Percentiles rank a stretch among this genome's conserved stretches.
Evolutionary conservation across 2,113 vertebrate genomes (phyloP).

Genomic region (Corvus cornix): DNA sequence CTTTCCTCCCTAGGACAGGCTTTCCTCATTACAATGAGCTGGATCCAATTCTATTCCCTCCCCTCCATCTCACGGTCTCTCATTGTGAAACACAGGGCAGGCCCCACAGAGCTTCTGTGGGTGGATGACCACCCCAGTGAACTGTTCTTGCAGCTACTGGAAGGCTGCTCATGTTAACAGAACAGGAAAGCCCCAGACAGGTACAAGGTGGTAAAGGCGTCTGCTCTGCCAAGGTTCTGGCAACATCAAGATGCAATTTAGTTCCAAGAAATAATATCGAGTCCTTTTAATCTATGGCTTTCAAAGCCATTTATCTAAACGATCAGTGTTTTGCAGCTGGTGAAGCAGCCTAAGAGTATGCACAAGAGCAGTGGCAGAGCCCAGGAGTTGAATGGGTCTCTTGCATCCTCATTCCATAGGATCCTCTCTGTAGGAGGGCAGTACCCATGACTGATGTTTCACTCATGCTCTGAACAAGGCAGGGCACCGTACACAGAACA

Average conservation of each 20-base stretch:
- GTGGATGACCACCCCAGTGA: neutral
- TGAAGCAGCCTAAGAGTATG: neutral
- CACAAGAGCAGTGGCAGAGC: neutral
- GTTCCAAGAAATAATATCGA: neutral
- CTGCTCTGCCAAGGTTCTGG: neutral
- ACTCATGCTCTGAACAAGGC: neutral
- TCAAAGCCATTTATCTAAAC: neutral
- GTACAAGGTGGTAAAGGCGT: neutral
- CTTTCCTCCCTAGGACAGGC: slow-evolving; percentile 16
- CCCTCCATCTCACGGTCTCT: neutral
- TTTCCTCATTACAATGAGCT: slow-evolving; percentile 39
- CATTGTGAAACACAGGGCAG: slow-evolving; percentile 6
- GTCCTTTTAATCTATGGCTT: neutral
- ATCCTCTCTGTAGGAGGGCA: neutral
- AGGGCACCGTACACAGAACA: neutral
- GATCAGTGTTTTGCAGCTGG: neutral
- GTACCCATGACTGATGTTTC: neutral
- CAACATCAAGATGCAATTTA: neutral
- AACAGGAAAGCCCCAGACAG: neutral
- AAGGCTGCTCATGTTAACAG: neutral
- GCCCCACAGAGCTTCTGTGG: slow-evolving; percentile 13
- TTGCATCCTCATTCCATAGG: neutral
- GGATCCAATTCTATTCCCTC: slow-evolving; percentile 39
- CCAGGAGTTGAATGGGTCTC: neutral
- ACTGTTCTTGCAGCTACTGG: slow-evolving; percentile 14